Evolutionary conservation across 2,797 vertebrate species (phyloP), one percentile per base, ranked within the genome.

Genomic region (Schizothorax lantsangensis): DNA sequence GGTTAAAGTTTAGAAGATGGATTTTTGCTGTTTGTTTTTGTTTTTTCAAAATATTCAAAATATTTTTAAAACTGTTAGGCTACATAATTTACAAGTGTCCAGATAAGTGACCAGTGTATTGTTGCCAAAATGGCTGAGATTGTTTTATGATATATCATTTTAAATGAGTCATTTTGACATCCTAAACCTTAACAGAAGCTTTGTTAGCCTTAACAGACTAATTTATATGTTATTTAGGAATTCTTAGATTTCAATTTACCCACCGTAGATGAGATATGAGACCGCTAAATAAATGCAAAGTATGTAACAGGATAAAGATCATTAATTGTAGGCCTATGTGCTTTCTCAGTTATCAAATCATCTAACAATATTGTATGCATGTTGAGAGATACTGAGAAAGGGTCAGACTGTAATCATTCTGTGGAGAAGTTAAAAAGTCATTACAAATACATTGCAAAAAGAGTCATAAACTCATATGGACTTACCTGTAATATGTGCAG

Each of bases 401-500:
- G 17, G 23, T 64, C 45, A 1, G 9, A 14, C 5, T 71, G 47
- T 38, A 17, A 6, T 47, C 40, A 8, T 47, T 49, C 19, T 81
- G 10, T 33, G 2, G 26, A n/a, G 5, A 21, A 30, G 15, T 45
- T 79, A 45, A 62, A 38, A 66, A n/a, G 5, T 40, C 30, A 69
- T 21, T 71, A 14, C 1, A 82, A 72, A 72, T 52, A 57, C 21
- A 26, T 19, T n/a, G 4, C 9, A 21, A 47, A 66, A 26, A 17
- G 10, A 47, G 33, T 52, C 23, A 43, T 8, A 4, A 33, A 45
- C 10, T 26, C 47, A 54, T 6, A 54, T 68, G 5, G 33, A 19
- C 64, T 86, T 92, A 96, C 96, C 95, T 96, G 92, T 96, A 96
- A 89, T 93, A 94, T 8, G 92, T 94, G 89, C 95, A 96, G 52